A percentile compares a stretch with the other conserved stretches of the same genome.
Conservation (phyloP, 2,113 vertebrate genomes). For the Chloropsis hardwickii region DNA sequence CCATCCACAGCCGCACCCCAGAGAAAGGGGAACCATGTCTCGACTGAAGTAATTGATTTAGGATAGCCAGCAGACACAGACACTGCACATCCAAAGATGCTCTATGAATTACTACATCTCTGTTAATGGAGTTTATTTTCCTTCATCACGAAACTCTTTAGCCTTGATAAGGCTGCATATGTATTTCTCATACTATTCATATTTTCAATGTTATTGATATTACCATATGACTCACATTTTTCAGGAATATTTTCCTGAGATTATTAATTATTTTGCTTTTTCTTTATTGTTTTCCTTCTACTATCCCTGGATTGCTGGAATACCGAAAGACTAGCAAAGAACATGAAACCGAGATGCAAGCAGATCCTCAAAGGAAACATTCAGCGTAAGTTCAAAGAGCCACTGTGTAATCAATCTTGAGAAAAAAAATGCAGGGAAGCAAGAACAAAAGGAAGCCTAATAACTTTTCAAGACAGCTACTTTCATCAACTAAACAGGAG, state of each 20-base stretch:
- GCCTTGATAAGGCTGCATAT: not conserved
- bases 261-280: not conserved
- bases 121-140: not conserved
- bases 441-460: constrained; percentile 42
- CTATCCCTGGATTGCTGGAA: not conserved
- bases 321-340: not conserved
- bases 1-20: not conserved
- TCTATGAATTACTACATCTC: not conserved
- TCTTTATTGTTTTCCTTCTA: not conserved
- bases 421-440: not conserved
- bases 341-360: not conserved
- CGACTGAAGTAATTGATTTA: constrained; percentile 57
- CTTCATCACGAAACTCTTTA: not conserved
- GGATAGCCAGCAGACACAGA: not conserved
- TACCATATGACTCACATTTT: not conserved
- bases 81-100: not conserved
- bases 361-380: constrained; percentile 33
- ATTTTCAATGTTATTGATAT: not conserved
- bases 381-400: constrained; percentile 19
- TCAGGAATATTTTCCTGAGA: not conserved
- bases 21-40: not conserved
- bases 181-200: not conserved
- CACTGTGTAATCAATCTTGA: constrained; percentile 15
- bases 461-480: constrained; percentile 30
- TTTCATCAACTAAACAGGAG: constrained; percentile 26